Conservation (phyloP, 2,113 vertebrate genomes). For the Mus pahari region DNA sequence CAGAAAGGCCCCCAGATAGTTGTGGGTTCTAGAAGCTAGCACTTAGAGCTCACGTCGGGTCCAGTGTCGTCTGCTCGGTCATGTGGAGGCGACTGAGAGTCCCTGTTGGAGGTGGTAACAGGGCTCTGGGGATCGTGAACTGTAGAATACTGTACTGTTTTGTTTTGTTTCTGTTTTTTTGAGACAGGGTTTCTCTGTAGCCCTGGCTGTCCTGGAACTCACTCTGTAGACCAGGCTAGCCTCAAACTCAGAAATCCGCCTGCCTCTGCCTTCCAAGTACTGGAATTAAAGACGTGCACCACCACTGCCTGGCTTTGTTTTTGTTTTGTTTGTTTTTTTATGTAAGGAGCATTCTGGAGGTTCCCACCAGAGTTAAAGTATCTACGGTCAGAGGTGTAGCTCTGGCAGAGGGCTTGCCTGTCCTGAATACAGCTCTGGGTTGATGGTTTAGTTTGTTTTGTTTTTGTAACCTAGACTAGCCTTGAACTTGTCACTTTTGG, state of each 20-base stretch:
- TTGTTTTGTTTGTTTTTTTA: too few relatives aligned
- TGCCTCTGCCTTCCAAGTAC: too few relatives aligned
- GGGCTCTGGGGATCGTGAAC: neutral
- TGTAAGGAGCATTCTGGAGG: neutral
- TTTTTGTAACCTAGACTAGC: neutral
- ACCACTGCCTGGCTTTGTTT: too few relatives aligned
- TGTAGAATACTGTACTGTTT: neutral
- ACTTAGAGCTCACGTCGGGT: neutral
- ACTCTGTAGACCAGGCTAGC: too few relatives aligned
- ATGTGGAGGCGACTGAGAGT: neutral
- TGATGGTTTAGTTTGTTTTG: neutral
- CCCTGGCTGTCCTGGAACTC: too few relatives aligned
- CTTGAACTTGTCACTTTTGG: neutral
- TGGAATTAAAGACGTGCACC: too few relatives aligned
- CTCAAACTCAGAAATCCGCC: too few relatives aligned
- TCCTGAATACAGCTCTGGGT: neutral
- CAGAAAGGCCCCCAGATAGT: neutral
- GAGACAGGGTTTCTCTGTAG: too few relatives aligned
- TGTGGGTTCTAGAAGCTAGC: neutral
- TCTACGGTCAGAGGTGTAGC: neutral
- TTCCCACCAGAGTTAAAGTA: neutral
- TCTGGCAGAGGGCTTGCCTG: neutral
- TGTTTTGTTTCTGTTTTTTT: too few relatives aligned
- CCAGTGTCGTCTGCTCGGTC: neutral
- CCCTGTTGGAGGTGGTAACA: neutral